phyloP scores from a whole-genome alignment of 2,113 vertebrate genomes.

The Misgurnus anguillicaudatus region DNA sequence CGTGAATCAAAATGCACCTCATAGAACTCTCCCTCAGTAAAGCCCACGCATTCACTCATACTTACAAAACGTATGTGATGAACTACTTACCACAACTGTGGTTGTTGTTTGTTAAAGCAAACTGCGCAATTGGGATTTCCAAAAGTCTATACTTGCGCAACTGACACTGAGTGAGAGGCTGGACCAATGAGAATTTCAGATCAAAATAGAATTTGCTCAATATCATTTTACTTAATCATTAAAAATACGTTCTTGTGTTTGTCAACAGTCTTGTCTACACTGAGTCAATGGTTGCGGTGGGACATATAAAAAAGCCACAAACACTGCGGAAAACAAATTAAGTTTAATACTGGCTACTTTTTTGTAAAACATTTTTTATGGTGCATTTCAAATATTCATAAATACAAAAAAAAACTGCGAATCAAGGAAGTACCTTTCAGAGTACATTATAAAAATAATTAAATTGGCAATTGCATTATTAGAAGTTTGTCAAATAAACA shows the following conservation, averaged over 20 bases:
- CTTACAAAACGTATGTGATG: not conserved
- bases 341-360: not conserved
- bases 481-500: not conserved
- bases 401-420: not conserved
- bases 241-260: not conserved
- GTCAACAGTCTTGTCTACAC: no score
- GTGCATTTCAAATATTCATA: not conserved
- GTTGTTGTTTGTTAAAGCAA: not conserved
- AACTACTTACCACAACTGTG: no score
- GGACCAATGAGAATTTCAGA: no score
- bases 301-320: not conserved
- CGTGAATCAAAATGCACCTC: conserved; percentile 62
- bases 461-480: not conserved
- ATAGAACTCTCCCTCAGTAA: conserved; percentile 66
- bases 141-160: no score
- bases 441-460: not conserved
- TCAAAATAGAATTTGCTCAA: no score
- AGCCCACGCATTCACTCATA: conserved; percentile 29
- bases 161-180: no score
- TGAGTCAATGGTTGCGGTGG: no score
- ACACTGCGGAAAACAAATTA: not conserved
- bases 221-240: not conserved
- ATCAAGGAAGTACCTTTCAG: not conserved
- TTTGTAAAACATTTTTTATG: not conserved
- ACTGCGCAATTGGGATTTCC: no score